Evolutionary conservation across 1,140 invertebrate species (phyloP).

Genomic region (Drosophila pectinifera): DNA sequence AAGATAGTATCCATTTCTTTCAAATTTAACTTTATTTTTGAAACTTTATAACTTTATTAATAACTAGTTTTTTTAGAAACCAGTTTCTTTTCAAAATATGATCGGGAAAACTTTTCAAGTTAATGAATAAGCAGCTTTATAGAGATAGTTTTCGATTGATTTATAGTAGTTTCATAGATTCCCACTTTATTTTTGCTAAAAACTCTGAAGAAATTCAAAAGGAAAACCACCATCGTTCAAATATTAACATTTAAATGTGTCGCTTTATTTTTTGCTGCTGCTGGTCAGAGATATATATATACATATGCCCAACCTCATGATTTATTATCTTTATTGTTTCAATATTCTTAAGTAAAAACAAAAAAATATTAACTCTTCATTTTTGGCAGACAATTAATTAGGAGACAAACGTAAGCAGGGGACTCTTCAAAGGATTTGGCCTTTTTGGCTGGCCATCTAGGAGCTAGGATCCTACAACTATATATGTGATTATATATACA

Average conservation of each 20-base stretch:
- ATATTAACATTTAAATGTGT: slow-evolving; percentile 4
- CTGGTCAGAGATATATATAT: background rate
- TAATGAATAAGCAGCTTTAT: no score
- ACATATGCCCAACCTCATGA: background rate
- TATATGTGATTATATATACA: background rate
- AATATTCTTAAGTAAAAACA: background rate
- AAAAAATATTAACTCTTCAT: background rate
- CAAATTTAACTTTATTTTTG: background rate
- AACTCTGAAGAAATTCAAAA: background rate
- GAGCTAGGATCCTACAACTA: slow-evolving; percentile 6
- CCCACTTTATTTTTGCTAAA: background rate
- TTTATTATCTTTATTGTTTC: background rate
- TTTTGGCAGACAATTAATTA: slow-evolving; percentile 1
- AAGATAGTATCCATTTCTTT: background rate
- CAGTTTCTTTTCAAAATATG: background rate
- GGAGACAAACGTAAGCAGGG: background rate
- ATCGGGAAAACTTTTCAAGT: background rate
- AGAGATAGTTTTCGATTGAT: no score
- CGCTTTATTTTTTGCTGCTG: slow-evolving; percentile 1
- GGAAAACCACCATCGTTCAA: background rate
- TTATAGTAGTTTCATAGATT: background rate
- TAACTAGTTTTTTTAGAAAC: background rate
- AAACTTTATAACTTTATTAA: background rate
- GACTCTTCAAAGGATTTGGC: background rate
- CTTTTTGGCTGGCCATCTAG: background rate